Base-by-base conservation (phyloP, 2,888 invertebrate species). In the Caenorhabditis imperialis region DNA sequence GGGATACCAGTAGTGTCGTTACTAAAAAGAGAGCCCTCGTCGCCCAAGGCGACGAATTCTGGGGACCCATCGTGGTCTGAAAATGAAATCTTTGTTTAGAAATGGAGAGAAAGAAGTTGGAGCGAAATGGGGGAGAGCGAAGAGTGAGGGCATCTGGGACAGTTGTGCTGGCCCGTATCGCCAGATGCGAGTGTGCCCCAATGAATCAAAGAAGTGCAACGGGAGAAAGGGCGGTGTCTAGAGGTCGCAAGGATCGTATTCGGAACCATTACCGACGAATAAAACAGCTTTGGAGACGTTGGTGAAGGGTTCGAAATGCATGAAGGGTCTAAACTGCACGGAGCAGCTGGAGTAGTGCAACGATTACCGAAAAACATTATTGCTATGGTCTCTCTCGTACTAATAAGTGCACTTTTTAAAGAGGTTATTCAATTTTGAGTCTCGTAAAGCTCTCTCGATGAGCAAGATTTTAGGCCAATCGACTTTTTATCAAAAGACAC, bases 161-260 rank as follows among this genome's bases (percentile, higher is more conserved):
- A 60, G 51, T 44, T 69, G 69, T 58, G 48, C 55, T 16, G 40
- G 16, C 16, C 33, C 47, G 53, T 14, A 20, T 38, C 40, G 60
- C 73, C 73, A 72, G 72, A 72, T 72, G 72, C 51, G 51, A 3
- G 62, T 35, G 38, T 30, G 30, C 18, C 14, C 33, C 12, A 37
- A 62, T 61, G 48, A 60, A 70, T 53, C 51, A 48, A 55, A 60
- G 37, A 62, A 73, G 65, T 67, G 65, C 65, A 65, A 38, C 14
- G 22, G 23, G 30, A 42, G 51, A 23, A 22, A 23, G 40, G 16
- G 58, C 20, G 40, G 67, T 35, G 58, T 40, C 70, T 65, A 62
- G 57, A 30, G 44, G 44, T 50, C 50, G 25, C 25, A 60, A 40
- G 30, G 54, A 30, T 25, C 22, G 38, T 16, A 45, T 12, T 7